Evolutionary conservation across 2,113 vertebrate species (phyloP).

Genomic region (Ophiodon elongatus): DNA sequence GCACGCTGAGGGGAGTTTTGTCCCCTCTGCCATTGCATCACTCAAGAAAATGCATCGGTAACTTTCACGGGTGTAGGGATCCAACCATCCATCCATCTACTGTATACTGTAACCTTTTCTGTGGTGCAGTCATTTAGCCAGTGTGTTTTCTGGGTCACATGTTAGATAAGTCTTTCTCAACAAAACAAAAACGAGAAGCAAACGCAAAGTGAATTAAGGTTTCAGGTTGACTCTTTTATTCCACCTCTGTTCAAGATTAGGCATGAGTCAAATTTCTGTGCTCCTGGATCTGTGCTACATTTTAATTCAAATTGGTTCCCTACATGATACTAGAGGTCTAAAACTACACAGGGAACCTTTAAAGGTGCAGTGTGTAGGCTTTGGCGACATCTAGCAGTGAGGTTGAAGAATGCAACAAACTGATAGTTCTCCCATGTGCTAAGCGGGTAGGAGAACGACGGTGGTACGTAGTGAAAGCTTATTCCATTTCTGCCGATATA

Average conservation of each 20-base stretch:
- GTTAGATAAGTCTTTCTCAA: background rate
- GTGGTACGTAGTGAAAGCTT: background rate
- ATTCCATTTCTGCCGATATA: background rate
- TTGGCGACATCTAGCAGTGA: background rate
- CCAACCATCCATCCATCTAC: background rate
- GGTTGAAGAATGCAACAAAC: background rate
- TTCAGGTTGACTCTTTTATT: background rate
- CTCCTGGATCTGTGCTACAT: background rate
- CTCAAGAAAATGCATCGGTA: background rate
- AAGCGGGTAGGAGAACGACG: background rate
- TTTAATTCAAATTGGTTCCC: background rate
- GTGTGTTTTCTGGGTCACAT: background rate
- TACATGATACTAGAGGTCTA: background rate
- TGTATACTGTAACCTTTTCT: background rate
- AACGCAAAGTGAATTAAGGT: background rate
- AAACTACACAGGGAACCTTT: background rate
- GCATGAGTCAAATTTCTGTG: background rate
- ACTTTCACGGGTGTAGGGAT: background rate
- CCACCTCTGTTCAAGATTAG: background rate
- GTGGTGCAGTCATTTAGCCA: background rate
- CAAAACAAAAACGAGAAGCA: background rate
- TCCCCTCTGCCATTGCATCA: background rate
- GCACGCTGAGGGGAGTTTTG: background rate
- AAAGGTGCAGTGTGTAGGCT: background rate
- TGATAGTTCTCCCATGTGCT: background rate